Evolutionary conservation across 2,888 invertebrate genomes (phyloP).

Genomic region (Aphidius colemani): DNA sequence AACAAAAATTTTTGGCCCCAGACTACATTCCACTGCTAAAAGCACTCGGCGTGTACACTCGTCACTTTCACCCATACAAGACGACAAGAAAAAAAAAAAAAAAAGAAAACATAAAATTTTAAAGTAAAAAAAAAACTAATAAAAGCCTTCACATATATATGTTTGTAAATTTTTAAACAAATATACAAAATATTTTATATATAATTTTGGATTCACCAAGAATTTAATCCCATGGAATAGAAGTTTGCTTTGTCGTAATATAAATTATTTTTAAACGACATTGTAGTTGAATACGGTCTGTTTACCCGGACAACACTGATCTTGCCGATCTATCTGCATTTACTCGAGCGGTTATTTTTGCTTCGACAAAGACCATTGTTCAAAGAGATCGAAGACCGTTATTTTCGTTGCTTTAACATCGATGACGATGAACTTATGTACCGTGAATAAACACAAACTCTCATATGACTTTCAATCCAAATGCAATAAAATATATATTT

Average conservation of each 20-base stretch:
- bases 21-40: slow-evolving; percentile 36
- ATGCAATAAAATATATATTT: slow-evolving; percentile 13
- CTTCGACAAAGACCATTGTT: slow-evolving; percentile 38
- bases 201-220: slow-evolving; percentile 33
- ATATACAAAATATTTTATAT: slow-evolving; percentile 17
- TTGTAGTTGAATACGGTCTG: slow-evolving; percentile 34
- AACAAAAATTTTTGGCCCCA: slow-evolving; percentile 19
- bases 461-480: slow-evolving; percentile 16
- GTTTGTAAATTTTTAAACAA: slow-evolving; percentile 17
- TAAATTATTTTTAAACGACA: slow-evolving; percentile 43
- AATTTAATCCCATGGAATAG: slow-evolving; percentile 31
- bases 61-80: slow-evolving; percentile 14
- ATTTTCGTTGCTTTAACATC: slow-evolving; percentile 13
- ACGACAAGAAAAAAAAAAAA: not conserved
- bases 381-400: slow-evolving; percentile 32
- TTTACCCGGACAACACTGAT: slow-evolving; percentile 16
- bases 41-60: slow-evolving; percentile 29
- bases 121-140: slow-evolving; percentile 2
- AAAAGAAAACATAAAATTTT: not conserved
- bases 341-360: slow-evolving; percentile 35
- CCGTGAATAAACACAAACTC: slow-evolving; percentile 11
- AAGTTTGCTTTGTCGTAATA: slow-evolving; percentile 30
- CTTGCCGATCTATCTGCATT: too few relatives aligned
- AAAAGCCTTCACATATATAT: slow-evolving; percentile 4
- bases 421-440: slow-evolving; percentile 17